These are phyloP conservation scores for Drosophila parvula DNA, from an alignment of 1,140 invertebrate species.

Conservation along the genomic window DNA sequence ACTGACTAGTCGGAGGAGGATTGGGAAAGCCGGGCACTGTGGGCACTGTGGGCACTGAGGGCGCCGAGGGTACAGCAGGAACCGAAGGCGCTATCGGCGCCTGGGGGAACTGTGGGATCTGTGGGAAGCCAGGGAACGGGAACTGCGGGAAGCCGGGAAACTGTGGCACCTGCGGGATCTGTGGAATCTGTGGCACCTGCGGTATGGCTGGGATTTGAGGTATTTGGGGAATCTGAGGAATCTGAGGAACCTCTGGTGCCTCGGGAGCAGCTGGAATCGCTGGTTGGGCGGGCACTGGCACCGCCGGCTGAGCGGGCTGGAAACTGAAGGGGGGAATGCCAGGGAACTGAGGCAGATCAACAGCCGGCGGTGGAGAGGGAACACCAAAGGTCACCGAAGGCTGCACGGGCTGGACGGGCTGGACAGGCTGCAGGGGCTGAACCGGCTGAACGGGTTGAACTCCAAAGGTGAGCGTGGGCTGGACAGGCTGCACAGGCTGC, in stretches of 20 bases:
- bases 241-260: conserved; percentile 25
- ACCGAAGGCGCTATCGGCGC: conserved; percentile 22
- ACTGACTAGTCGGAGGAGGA: conserved; percentile 47
- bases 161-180: conserved; percentile 33
- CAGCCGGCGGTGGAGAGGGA: conserved; percentile 16
- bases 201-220: conserved; percentile 25
- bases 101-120: conserved; percentile 59
- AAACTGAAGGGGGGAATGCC: conserved; percentile 51
- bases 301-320: conserved; percentile 43
- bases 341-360: conserved; percentile 27
- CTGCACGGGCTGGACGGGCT: conserved; percentile 32
- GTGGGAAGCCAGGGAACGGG: conserved; percentile 48
- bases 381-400: conserved; percentile 25
- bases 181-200: conserved; percentile 26
- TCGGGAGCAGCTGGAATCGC: conserved; percentile 38
- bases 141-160: conserved; percentile 37
- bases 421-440: conserved; percentile 33
- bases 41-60: conserved; percentile 10
- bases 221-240: conserved; percentile 22
- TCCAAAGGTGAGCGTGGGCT: background rate
- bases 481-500: conserved; percentile 14
- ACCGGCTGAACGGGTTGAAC: conserved; percentile 14
- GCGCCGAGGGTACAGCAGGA: conserved; percentile 20
- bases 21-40: conserved; percentile 20
- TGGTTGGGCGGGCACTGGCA: conserved; percentile 41